Evolutionary conservation across 2,888 invertebrate genomes (phyloP).

Genomic region (Caenorhabditis panamensis): DNA sequence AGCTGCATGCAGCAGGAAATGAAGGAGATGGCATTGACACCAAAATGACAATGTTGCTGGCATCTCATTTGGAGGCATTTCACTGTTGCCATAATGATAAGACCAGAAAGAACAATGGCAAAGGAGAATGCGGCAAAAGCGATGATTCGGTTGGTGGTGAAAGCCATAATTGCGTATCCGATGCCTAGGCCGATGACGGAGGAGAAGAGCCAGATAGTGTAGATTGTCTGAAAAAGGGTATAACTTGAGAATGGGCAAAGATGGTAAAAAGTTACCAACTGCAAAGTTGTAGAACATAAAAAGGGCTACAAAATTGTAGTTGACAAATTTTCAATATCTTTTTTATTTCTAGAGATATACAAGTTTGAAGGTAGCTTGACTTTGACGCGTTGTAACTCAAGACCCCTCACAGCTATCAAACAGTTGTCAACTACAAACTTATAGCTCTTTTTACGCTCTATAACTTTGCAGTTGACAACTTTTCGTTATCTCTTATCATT

Average conservation of each 20-base stretch:
- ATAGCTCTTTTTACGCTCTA: too few species aligned
- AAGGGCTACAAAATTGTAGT: background rate
- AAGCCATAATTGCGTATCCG: slow-evolving; percentile 67
- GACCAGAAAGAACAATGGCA: slow-evolving; percentile 66
- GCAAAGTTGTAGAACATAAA: background rate
- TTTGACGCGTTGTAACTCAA: background rate
- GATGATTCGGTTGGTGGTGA: slow-evolving; percentile 43
- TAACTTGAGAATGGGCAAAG: background rate
- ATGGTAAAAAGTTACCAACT: background rate
- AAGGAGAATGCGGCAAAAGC: slow-evolving; percentile 68
- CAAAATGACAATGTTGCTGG: slow-evolving; percentile 67
- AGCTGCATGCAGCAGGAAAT: slow-evolving; percentile 59
- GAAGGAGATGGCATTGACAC: slow-evolving; percentile 60
- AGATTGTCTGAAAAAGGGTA: slow-evolving; percentile 36
- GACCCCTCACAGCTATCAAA: background rate
- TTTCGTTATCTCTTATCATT: background rate
- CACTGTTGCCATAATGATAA: slow-evolving; percentile 71
- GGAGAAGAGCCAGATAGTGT: slow-evolving; percentile 53
- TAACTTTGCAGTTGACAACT: background rate
- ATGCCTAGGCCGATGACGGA: slow-evolving; percentile 60
- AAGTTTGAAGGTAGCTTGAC: too few species aligned
- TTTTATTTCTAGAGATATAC: too few species aligned
- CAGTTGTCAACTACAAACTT: background rate
- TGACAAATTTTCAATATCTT: background rate
- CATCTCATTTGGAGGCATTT: slow-evolving; percentile 68